Base-by-base conservation (phyloP, 1,140 invertebrate species). In the Papilio polytes region DNA sequence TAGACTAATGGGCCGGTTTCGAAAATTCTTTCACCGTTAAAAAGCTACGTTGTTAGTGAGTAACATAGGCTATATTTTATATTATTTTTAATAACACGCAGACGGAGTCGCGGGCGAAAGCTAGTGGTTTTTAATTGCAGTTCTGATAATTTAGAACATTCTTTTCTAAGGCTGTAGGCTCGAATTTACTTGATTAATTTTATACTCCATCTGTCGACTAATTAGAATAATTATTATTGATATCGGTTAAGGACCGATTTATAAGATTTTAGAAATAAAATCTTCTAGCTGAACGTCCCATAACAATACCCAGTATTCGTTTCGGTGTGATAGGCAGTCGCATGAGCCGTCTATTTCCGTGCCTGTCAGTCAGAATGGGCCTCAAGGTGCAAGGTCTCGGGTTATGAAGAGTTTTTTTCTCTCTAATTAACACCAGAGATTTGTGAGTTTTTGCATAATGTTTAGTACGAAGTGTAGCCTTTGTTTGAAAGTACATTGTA, bases 321-420 rank as follows among this genome's bases (percentile, higher is more conserved):
- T 53, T 80, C 82, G 82, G 81, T 82, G 80, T 82, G 22, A 80
- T 7, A 51, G 9, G 36, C 77, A 56, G 53, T 10, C 73, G 44
- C 56, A 20, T 12, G 63, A 41, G 13, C 22, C 44, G 48, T 72
- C 74, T 83, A 80, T 82, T 84, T 84, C 82, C 80, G 70, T 82
- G 53, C 76, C 83, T 84, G 82, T 87, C 86, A 82, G 81, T 86
- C 56, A 77, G 82, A 86, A 84, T 87, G 83, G 77, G 77, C 80
- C 85, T 79, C 80, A 74, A 84, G 80, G 81, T 84, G 81, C 80
- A 84, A 80, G 85, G 82, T 83, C 84, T 80, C 82, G 36, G 44
- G 53, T 70, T 83, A 66, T 63, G 73, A 83, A 63, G 82, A 80
- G 78, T 85, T 82, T 82, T 85, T 82, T 74, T 73, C 8, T 78